Evolutionary conservation across 2,888 invertebrate species (phyloP).

Genomic region (Bellardia bayeri): DNA sequence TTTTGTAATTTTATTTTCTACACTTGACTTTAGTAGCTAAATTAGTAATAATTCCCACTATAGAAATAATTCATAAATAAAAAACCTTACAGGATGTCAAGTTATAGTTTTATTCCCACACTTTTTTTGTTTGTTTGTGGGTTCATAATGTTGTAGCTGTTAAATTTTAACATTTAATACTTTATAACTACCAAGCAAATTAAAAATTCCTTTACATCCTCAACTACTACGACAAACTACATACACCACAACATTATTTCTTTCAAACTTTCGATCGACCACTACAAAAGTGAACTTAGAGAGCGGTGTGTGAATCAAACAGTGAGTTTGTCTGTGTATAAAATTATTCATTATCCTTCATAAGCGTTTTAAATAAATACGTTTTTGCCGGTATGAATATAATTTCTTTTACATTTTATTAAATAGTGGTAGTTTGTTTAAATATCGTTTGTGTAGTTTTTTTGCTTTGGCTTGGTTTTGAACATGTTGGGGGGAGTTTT

Average conservation of each 20-base stretch:
- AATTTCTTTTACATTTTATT: constrained; percentile 8
- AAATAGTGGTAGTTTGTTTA: constrained; percentile 68
- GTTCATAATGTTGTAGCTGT: constrained; percentile 27
- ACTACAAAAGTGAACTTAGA: background rate
- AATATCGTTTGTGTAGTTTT: constrained; percentile 25
- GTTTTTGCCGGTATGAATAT: background rate
- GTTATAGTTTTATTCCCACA: constrained; percentile 66
- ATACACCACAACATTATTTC: background rate
- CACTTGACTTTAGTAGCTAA: background rate
- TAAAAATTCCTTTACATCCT: constrained; percentile 71
- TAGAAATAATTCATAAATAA: constrained; percentile 14
- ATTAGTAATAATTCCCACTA: constrained; percentile 33
- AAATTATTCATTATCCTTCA: constrained; percentile 68
- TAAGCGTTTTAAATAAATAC: constrained; percentile 45
- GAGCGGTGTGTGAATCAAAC: constrained; percentile 40
- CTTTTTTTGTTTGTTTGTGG: constrained; percentile 28
- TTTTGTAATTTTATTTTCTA: background rate
- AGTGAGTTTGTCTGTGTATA: constrained; percentile 11
- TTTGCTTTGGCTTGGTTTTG: constrained; percentile 9
- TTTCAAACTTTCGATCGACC: constrained; percentile 53
- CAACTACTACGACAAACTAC: constrained; percentile 7
- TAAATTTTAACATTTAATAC: constrained; percentile 60
- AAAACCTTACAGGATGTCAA: constrained; percentile 63
- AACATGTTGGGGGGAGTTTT: constrained; percentile 61
- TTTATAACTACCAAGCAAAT: constrained; percentile 54